Conservation (phyloP, 2,888 invertebrate genomes). For the Acheta domesticus region DNA sequence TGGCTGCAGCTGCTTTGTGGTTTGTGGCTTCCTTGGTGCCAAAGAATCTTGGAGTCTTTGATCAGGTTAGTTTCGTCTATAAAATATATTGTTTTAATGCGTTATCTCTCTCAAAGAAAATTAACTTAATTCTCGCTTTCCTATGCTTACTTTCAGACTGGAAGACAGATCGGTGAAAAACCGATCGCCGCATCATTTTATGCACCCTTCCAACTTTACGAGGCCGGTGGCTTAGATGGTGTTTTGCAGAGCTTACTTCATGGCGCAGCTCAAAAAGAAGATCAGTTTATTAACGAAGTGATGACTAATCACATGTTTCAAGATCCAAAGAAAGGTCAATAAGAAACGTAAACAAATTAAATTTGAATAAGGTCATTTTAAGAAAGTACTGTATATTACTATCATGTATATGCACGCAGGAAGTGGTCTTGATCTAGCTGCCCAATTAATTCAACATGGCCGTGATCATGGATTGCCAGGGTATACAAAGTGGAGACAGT, state of each 20-base stretch:
- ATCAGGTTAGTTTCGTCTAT: slow-evolving; percentile 41
- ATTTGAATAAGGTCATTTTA: neutral
- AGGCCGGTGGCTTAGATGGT: slow-evolving; percentile 51
- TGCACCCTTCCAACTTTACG: slow-evolving; percentile 54
- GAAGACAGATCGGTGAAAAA: slow-evolving; percentile 47
- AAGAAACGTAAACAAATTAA: neutral
- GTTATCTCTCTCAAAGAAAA: too few relatives aligned
- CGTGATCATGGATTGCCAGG: slow-evolving; percentile 56
- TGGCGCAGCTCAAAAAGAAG: slow-evolving; percentile 48
- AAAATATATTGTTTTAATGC: too few relatives aligned
- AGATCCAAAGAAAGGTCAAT: slow-evolving; percentile 42
- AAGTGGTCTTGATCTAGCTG: slow-evolving; percentile 52
- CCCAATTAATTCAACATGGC: slow-evolving; percentile 57
- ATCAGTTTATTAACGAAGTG: slow-evolving; percentile 48
- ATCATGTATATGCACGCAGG: slow-evolving; percentile 37
- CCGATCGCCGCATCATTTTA: slow-evolving; percentile 52
- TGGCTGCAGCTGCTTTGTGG: slow-evolving; percentile 53
- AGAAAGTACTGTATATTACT: neutral
- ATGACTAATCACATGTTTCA: slow-evolving; percentile 51
- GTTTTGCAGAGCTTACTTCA: slow-evolving; percentile 49
- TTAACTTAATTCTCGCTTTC: too few relatives aligned
- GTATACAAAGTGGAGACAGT: slow-evolving; percentile 52
- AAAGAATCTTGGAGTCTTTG: slow-evolving; percentile 47
- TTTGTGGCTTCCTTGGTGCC: slow-evolving; percentile 54
- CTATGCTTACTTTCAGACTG: slow-evolving; percentile 39